Percentiles rank a stretch among this genome's conserved stretches.
Conservation (phyloP, 2,888 invertebrate genomes). For the Lochmaea crataegi region DNA sequence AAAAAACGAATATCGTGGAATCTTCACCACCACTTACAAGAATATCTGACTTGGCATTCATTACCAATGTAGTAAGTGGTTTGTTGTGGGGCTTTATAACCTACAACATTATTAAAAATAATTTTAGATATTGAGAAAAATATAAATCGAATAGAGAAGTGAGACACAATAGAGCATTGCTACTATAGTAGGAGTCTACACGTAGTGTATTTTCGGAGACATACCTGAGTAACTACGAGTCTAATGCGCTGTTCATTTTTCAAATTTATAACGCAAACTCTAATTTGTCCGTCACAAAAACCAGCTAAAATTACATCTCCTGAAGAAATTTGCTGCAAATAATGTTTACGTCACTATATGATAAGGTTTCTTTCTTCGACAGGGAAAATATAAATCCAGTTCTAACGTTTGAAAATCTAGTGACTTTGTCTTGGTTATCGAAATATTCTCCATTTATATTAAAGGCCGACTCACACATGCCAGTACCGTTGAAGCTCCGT, state of each 20-base stretch:
- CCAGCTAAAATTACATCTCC: conserved; percentile 77
- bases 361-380: no score
- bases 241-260: conserved; percentile 29
- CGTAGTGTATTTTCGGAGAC: background rate
- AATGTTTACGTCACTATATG: background rate
- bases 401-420: no score
- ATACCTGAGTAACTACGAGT: conserved; percentile 44
- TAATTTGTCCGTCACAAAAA: conserved; percentile 78
- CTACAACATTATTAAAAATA: conserved; percentile 57
- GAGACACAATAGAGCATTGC: no score
- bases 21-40: conserved; percentile 78
- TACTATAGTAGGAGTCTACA: no score
- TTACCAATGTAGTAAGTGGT: conserved; percentile 71
- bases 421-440: no score
- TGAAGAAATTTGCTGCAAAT: conserved; percentile 68
- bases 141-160: no score
- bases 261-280: conserved; percentile 58
- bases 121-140: no score
- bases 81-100: conserved; percentile 76
- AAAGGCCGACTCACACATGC: no score
- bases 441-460: no score
- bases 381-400: no score
- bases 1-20: conserved; percentile 76
- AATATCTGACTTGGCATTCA: conserved; percentile 70
- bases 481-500: no score